A percentile compares a stretch with the other conserved stretches of the same genome.
Conservation (phyloP, 2,888 invertebrate genomes). For the Dexiosoma caninum region DNA sequence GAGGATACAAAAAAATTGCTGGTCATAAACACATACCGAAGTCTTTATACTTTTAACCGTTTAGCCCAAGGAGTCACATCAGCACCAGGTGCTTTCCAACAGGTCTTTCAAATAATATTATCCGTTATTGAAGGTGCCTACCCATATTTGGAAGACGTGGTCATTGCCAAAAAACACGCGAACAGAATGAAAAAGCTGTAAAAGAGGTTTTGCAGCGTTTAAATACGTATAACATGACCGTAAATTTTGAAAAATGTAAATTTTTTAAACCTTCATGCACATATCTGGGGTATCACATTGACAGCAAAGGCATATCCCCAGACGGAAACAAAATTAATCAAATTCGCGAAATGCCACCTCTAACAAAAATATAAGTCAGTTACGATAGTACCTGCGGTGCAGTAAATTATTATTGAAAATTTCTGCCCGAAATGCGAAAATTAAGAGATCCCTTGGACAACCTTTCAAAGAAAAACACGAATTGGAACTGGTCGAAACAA, state of each 20-base stretch:
- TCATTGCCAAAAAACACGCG: constrained; percentile 33
- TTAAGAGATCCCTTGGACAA: constrained; percentile 35
- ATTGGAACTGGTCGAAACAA: constrained; percentile 39
- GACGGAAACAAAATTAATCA: constrained; percentile 30
- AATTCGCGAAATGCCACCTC: background rate
- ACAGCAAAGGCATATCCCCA: constrained; percentile 28
- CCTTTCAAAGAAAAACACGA: constrained; percentile 18
- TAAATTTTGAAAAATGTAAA: constrained; percentile 45
- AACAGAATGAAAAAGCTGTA: constrained; percentile 17
- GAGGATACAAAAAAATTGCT: constrained; percentile 58
- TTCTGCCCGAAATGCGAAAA: constrained; percentile 35
- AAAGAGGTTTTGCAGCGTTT: constrained; percentile 36
- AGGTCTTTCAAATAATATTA: constrained; percentile 48
- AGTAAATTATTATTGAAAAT: constrained; percentile 51
- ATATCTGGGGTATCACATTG: constrained; percentile 28
- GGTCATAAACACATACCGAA: constrained; percentile 58
- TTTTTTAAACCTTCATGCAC: constrained; percentile 48
- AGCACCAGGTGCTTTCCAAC: constrained; percentile 59
- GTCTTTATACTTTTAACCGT: constrained; percentile 56
- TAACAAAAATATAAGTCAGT: constrained; percentile 32
- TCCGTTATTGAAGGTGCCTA: constrained; percentile 1
- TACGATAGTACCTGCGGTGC: constrained; percentile 43
- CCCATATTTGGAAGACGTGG: constrained; percentile 38
- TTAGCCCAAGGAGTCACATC: constrained; percentile 57
- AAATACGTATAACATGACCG: constrained; percentile 25